These are phyloP conservation scores for Penaeus japonicus DNA, from an alignment of 1,140 invertebrate species.

Conservation along the genomic window DNA sequence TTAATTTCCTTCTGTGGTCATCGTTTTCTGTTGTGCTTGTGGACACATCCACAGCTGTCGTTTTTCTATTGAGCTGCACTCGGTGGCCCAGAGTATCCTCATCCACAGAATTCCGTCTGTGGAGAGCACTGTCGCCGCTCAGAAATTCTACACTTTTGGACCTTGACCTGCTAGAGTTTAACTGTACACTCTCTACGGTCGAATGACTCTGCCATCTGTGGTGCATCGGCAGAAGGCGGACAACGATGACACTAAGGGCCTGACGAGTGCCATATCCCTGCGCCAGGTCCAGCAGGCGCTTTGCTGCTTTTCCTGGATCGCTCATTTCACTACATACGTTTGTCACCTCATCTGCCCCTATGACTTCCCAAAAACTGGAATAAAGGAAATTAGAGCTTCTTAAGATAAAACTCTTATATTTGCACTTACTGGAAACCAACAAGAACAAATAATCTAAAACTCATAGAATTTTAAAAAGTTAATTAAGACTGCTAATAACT, in stretches of 20 bases:
- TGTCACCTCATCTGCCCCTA: conserved; percentile 27
- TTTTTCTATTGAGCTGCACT: too few relatives aligned
- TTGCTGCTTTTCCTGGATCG: conserved; percentile 37
- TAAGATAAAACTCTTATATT: background rate
- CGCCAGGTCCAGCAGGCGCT: conserved; percentile 38
- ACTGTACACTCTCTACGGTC: too few relatives aligned
- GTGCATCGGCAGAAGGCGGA: conserved; percentile 13
- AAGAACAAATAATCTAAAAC: too few relatives aligned
- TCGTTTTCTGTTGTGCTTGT: too few relatives aligned
- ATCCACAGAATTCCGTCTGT: too few relatives aligned
- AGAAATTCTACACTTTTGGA: background rate
- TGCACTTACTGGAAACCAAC: background rate
- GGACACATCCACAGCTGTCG: too few relatives aligned
- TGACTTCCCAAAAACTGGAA: conserved; percentile 48
- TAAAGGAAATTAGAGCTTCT: background rate
- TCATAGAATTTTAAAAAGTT: too few relatives aligned
- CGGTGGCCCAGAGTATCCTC: too few relatives aligned
- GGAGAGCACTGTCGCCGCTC: background rate
- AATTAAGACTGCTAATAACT: too few relatives aligned
- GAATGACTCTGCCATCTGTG: background rate
- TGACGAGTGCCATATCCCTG: conserved; percentile 34
- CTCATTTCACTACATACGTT: conserved; percentile 20
- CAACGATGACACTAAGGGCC: conserved; percentile 45
- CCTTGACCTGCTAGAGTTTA: too few relatives aligned
- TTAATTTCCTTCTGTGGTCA: too few relatives aligned